Conservation (phyloP, 2,113 vertebrate genomes). For the Pheucticus melanocephalus region DNA sequence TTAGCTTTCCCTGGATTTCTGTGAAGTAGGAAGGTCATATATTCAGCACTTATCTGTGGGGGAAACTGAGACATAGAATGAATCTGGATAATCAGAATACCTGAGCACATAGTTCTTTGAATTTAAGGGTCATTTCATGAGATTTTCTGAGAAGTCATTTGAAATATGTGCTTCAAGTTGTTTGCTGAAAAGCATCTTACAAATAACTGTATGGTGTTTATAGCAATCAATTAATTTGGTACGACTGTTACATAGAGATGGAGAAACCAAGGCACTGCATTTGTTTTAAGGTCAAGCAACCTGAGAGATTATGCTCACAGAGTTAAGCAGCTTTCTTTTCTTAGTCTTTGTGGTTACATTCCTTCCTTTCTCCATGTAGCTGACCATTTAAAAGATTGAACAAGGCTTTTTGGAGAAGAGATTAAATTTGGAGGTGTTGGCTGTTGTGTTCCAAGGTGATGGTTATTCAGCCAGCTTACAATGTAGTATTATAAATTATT, state of each 20-base stretch:
- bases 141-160: not conserved
- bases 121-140: not conserved
- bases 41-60: not conserved
- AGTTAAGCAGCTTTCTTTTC: not conserved
- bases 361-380: not conserved
- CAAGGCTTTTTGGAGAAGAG: slow-evolving; percentile 34
- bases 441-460: slow-evolving; percentile 42
- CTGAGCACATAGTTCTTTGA: not conserved
- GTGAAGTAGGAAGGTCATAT: not conserved
- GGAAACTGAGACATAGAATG: not conserved
- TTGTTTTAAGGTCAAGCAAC: not conserved
- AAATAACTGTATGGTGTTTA: not conserved
- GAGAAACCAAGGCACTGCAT: not conserved
- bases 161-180: not conserved
- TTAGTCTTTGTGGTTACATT: not conserved
- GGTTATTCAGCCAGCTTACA: slow-evolving; percentile 43
- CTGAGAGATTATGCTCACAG: not conserved
- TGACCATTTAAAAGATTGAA: slow-evolving; percentile 28
- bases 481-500: slow-evolving; percentile 71
- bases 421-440: slow-evolving; percentile 22
- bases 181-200: not conserved
- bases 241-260: accelerated
- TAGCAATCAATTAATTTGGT: not conserved
- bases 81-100: not conserved
- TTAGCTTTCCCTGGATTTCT: not conserved